Percentiles rank a stretch among this genome's conserved stretches.
Conservation (phyloP, 2,888 invertebrate genomes). For the Ormyrus labotus region DNA sequence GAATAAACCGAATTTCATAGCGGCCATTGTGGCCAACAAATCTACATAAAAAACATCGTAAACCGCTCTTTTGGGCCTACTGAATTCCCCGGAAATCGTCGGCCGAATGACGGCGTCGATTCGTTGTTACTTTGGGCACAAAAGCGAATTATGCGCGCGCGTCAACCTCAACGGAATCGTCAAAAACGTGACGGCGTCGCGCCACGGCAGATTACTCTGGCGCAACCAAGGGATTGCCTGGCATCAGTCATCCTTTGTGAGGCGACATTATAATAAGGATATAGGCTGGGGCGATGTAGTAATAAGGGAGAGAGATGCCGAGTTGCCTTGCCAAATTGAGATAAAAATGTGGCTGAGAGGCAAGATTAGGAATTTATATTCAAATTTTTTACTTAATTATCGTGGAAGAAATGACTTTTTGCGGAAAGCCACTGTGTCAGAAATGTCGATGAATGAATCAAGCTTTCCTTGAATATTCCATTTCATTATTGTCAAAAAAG, state of each 20-base stretch:
- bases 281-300: not conserved
- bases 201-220: slow-evolving; percentile 39
- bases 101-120: not conserved
- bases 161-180: not conserved
- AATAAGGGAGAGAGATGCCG: not conserved
- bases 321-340: not conserved
- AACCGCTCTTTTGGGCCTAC: too few species aligned
- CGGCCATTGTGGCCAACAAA: too few species aligned
- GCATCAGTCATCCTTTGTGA: slow-evolving; percentile 51
- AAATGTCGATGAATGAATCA: too few species aligned
- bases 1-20: too few species aligned
- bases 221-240: slow-evolving; percentile 24
- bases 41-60: too few species aligned
- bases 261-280: slow-evolving; percentile 46
- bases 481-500: too few species aligned
- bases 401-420: too few species aligned
- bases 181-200: slow-evolving; percentile 43
- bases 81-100: not conserved
- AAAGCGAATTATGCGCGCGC: slow-evolving; percentile 30
- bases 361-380: not conserved
- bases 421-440: too few species aligned
- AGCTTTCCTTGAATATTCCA: too few species aligned
- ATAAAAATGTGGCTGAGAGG: slow-evolving; percentile 3
- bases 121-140: slow-evolving; percentile 1
- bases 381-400: too few species aligned